These are phyloP conservation scores for Mantis religiosa DNA, from an alignment of 2,888 invertebrate genomes.

Conservation along the genomic window DNA sequence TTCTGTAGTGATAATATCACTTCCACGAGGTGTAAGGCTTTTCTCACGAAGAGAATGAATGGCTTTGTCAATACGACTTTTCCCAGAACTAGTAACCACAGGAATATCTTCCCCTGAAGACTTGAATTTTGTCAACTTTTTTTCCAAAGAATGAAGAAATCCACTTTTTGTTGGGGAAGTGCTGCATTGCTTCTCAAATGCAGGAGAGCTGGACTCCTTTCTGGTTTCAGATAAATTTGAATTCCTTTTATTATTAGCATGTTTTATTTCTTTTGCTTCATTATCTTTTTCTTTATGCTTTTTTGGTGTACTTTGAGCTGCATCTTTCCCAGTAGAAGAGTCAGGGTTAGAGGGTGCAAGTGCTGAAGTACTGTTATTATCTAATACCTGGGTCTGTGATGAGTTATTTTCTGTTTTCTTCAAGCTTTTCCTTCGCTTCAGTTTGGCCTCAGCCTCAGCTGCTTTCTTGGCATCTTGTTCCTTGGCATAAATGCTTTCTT, in stretches of 20 bases:
- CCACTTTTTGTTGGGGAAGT: constrained; percentile 44
- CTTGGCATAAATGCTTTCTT: constrained; percentile 60
- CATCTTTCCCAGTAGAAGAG: neutral
- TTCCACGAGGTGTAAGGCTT: constrained; percentile 37
- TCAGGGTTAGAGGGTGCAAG: neutral
- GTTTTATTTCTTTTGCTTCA: neutral
- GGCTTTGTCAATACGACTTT: constrained; percentile 43
- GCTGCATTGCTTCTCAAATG: constrained; percentile 5
- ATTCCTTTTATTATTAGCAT: neutral
- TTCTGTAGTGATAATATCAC: constrained; percentile 53
- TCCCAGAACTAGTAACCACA: neutral
- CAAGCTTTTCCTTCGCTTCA: neutral
- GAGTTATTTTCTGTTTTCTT: neutral
- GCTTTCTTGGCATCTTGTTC: constrained; percentile 39
- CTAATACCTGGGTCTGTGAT: neutral
- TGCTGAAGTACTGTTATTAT: neutral
- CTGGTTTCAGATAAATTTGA: constrained; percentile 28
- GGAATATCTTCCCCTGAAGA: constrained; percentile 23
- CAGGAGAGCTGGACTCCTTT: constrained; percentile 24
- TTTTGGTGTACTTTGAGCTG: neutral
- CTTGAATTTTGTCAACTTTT: constrained; percentile 41
- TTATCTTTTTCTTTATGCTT: neutral
- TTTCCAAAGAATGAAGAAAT: constrained; percentile 71
- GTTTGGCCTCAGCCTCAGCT: constrained; percentile 24
- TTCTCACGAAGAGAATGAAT: constrained; percentile 37